Base-by-base conservation (phyloP, 2,113 vertebrate species). In the Daphoenositta chrysoptera region DNA sequence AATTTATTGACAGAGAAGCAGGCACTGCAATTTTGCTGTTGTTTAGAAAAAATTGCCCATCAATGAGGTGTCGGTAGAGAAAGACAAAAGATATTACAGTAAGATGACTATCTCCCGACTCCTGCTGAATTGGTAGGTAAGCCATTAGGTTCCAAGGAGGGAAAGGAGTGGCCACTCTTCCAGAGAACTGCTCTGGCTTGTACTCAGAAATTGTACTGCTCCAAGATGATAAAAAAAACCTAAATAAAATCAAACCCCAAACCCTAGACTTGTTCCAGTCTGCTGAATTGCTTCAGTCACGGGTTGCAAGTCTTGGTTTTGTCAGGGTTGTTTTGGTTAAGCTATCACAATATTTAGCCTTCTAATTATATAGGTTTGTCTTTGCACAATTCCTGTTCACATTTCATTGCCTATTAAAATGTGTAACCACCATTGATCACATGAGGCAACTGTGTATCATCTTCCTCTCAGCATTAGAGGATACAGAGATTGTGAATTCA, bases 21-120 rank as follows among this genome's bases (percentile, higher is more conserved):
- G 91, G 95, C 83, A 39, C 86, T 78, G 97, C 95, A 97, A 95
- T 97, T 97, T 95, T 97, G 77, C 92, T 96, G 94, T 84, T 97
- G 95, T 97, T 97, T 96, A 94, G 96, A 97, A 97, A 58, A 97
- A 97, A 97, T 96, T 96, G 95, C 93, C 94, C 97, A 95, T 97
- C 97, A 95, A 96, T 97, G 97, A 97, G 70, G 76, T 97, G 97
- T 94, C 24, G 5, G 89, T 81, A 76, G 91, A 89, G 92, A 95
- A 96, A 94, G 95, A 96, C 93, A 97, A 94, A 96, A 95, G 93
- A 92, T 93, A 95, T 92, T 96, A 93, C 81, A 88, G 93, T n/a
- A 15, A 77, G 84, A 95, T 66, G 92, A 93, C 83, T 87, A 83
- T 96, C 95, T 96, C 84, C 92, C 84, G 91, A 72, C 93, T 96